Base-by-base conservation (phyloP, 2,113 vertebrate genomes). In the Ifrita kowaldi region DNA sequence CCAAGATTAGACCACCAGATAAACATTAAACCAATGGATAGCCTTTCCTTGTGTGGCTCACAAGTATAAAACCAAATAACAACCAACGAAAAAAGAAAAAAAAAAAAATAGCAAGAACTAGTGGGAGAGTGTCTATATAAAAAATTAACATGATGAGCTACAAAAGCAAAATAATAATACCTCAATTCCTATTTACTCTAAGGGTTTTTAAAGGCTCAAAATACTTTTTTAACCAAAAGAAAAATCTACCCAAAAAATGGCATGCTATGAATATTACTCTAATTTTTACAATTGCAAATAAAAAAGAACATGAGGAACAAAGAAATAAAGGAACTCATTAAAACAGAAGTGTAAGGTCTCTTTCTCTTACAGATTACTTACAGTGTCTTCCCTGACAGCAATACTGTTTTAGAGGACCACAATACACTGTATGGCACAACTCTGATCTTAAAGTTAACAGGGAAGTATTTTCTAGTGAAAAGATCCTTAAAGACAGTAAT, bases 1-100 rank as follows among this genome's bases (percentile, higher is more conserved):
- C 67, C 56, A 52, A 67, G 74, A 86, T 95, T 56, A 96, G 75
- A 69, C 59, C 71, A 91, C 59, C 74, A 85, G 68, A 84, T 69
- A 87, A 87, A 46, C 39, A 44, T 75, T 77, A 95, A 84, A 64
- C 33, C 28, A 70, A 83, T 49, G 46, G 52, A 68, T 33, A 60
- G 21, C 20, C 4, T 88, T 77, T 82, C 39, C 81, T 65, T 77
- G 8, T 37, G 21, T 49, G 87, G 81, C 56, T 65, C 42, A 82
- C 32, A 60, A 87, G 52, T 23, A 39, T 17, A 65, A 88, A 90
- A 39, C 13, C 11, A 74, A 75, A 15, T 7, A 59, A 35, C 5
- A 59, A 42, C 4, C 12, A 52, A 76, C 46, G n/a, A 59, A 67
- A 65, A 21, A 21, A 23, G 11, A 47, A 52, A 46, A 47, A 55